phyloP scores from a whole-genome alignment of 2,113 vertebrate genomes.

The Amblyornis subalaris region DNA sequence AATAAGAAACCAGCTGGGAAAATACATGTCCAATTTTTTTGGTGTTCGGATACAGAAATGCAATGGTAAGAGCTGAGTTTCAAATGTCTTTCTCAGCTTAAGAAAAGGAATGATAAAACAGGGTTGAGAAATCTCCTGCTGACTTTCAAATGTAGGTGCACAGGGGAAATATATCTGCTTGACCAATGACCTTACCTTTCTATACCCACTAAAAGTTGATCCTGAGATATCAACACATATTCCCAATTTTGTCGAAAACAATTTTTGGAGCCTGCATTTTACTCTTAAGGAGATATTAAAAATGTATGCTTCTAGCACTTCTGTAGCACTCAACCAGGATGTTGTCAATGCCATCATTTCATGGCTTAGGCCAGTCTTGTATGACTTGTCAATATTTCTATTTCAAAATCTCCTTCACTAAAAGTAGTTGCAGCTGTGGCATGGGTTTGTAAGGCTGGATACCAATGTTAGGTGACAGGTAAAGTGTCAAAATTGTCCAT shows the following conservation, averaged over 20 bases:
- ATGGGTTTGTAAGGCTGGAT: conserved; percentile 16
- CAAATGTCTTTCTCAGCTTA: conserved; percentile 9
- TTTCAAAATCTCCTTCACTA: conserved; percentile 42
- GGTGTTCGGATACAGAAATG: neutral
- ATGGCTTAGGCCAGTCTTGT: conserved; percentile 3
- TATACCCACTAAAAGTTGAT: conserved; percentile 39
- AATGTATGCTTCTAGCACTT: conserved; percentile 44
- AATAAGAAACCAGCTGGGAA: conserved; percentile 12
- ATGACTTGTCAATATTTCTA: conserved; percentile 53
- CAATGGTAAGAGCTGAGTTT: neutral
- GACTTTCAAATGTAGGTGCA: conserved; percentile 36
- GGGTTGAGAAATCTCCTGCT: conserved; percentile 14
- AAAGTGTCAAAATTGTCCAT: conserved; percentile 20
- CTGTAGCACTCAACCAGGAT: neutral
- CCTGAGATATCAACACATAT: conserved; percentile 38
- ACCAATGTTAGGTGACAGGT: conserved; percentile 8
- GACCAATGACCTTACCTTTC: conserved; percentile 29
- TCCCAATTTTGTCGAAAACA: conserved; percentile 58
- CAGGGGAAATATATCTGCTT: conserved; percentile 24
- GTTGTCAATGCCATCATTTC: conserved; percentile 56
- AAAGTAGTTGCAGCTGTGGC: neutral
- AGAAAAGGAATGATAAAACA: conserved; percentile 2
- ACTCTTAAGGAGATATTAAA: conserved; percentile 54
- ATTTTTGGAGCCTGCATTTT: conserved; percentile 45
- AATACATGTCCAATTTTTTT: neutral